These are phyloP conservation scores for Cyanoramphus novaezelandiae DNA, from an alignment of 2,113 vertebrate species.

Conservation along the genomic window DNA sequence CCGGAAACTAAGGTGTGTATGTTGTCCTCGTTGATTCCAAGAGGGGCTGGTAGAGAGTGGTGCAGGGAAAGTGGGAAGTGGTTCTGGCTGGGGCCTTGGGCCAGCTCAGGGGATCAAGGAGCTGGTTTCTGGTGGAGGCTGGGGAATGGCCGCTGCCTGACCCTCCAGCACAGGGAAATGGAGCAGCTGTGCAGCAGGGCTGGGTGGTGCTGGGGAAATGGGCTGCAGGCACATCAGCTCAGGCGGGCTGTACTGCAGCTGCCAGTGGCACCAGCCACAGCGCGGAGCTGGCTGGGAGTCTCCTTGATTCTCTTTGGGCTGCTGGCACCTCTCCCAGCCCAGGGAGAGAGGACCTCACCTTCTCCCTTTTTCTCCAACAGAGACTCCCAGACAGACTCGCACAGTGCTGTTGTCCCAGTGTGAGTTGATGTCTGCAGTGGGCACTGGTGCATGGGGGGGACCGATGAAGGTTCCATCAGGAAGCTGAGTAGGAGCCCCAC, in stretches of 20 bases:
- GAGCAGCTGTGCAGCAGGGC: background rate
- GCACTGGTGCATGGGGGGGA: background rate
- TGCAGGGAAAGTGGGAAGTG: background rate
- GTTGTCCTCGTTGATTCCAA: fast-evolving
- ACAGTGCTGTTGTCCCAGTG: background rate
- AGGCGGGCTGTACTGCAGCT: background rate
- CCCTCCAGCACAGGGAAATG: fast-evolving
- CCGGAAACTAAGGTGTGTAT: background rate
- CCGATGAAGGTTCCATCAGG: too few species aligned
- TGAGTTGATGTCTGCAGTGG: background rate
- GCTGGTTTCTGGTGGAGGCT: background rate
- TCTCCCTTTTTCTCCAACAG: background rate
- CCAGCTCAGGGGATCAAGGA: background rate
- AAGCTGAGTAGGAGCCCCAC: background rate
- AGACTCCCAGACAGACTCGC: background rate
- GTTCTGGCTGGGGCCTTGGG: background rate
- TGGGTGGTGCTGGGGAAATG: background rate
- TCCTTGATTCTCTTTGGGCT: background rate
- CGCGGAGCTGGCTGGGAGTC: background rate
- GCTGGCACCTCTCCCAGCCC: background rate
- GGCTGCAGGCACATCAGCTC: background rate
- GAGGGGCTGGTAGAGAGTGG: background rate
- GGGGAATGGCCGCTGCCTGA: background rate
- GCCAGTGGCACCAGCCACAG: background rate
- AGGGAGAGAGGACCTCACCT: background rate